phyloP scores from a whole-genome alignment of 2,888 invertebrate species.

The Nasonovia ribisnigri region DNA sequence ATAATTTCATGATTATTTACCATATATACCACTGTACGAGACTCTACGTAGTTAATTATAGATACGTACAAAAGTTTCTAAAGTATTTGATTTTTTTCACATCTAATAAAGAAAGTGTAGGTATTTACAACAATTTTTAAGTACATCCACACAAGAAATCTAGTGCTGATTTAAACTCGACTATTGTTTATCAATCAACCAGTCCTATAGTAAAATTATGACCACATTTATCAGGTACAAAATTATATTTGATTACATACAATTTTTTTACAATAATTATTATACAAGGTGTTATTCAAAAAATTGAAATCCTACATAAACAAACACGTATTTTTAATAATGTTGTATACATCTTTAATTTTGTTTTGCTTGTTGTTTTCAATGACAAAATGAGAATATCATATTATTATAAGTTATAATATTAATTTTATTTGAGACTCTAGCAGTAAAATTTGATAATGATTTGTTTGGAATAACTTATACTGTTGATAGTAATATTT shows the following conservation, averaged over 20 bases:
- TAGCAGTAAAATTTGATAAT: not conserved
- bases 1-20: conserved; percentile 36
- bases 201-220: not conserved
- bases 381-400: not conserved
- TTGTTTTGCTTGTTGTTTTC: not conserved
- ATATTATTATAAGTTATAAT: not conserved
- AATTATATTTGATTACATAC: not conserved
- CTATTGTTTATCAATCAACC: not conserved
- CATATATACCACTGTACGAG: not conserved
- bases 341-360: not conserved
- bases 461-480: not conserved
- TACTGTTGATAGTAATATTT: not conserved
- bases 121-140: not conserved
- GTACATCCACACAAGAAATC: not conserved
- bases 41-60: conserved; percentile 9
- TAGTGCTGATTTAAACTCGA: not conserved
- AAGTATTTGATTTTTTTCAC: conserved; percentile 16
- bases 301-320: not conserved
- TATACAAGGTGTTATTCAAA: no score
- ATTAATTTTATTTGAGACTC: not conserved
- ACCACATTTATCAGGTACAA: not conserved
- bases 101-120: not conserved
- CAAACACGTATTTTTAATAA: not conserved
- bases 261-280: not conserved
- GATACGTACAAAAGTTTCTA: not conserved